Conservation (phyloP, 2,888 invertebrate species). For the Gymnosoma rotundatum region DNA sequence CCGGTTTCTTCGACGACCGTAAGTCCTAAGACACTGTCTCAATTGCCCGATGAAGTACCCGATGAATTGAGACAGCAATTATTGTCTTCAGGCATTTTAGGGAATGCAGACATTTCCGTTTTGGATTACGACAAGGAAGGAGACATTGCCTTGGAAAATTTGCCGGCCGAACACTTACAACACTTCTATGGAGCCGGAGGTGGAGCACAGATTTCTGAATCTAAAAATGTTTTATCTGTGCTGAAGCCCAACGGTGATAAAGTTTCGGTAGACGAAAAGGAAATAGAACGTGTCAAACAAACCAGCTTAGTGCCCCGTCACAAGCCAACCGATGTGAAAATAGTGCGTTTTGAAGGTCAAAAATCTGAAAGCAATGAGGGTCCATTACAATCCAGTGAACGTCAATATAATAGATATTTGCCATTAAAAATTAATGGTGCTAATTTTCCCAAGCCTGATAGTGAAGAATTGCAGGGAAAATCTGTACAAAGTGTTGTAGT, state of each 20-base stretch:
- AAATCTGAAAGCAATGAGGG: slow-evolving; percentile 89
- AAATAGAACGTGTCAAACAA: slow-evolving; percentile 83
- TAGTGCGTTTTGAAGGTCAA: slow-evolving; percentile 90
- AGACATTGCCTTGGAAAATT: slow-evolving; percentile 90
- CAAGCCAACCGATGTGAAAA: slow-evolving; percentile 91
- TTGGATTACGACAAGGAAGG: slow-evolving; percentile 94
- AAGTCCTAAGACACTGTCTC: slow-evolving; percentile 80
- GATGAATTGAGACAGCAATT: slow-evolving; percentile 92
- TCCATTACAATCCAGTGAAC: slow-evolving; percentile 87
- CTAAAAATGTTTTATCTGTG: slow-evolving; percentile 87
- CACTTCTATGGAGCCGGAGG: slow-evolving; percentile 94
- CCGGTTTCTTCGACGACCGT: slow-evolving; percentile 48
- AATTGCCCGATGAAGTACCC: slow-evolving; percentile 93
- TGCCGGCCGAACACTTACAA: slow-evolving; percentile 92
- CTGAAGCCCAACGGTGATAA: slow-evolving; percentile 86
- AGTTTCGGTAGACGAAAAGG: slow-evolving; percentile 83
- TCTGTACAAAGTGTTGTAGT: slow-evolving; percentile 93
- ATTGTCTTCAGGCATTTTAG: slow-evolving; percentile 91
- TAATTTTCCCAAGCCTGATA: slow-evolving; percentile 92
- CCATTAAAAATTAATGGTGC: slow-evolving; percentile 93
- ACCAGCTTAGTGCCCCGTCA: slow-evolving; percentile 81
- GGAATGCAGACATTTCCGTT: slow-evolving; percentile 93
- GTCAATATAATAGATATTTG: slow-evolving; percentile 91
- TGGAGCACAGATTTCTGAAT: slow-evolving; percentile 87
- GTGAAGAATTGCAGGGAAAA: slow-evolving; percentile 88